Conservation (phyloP, 1,140 invertebrate species). For the Cepaea nemoralis region DNA sequence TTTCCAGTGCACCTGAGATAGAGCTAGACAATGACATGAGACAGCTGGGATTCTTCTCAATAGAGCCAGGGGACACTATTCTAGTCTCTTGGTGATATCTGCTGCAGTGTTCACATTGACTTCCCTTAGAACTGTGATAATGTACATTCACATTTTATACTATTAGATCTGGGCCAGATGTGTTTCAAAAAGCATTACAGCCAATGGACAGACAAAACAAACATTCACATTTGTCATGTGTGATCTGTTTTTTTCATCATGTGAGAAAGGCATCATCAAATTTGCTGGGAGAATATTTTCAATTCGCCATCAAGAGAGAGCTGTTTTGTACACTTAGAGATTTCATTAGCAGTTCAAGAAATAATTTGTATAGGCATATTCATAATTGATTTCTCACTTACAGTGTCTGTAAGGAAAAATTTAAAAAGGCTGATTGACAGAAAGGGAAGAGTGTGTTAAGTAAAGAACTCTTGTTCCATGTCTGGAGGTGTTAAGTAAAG, state of each 20-base stretch:
- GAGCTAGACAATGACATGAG: conserved; percentile 84
- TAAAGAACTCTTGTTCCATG: no score
- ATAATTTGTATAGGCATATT: no score
- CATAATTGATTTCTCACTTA: no score
- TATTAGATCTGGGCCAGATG: neutral
- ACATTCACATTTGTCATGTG: neutral
- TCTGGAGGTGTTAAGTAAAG: no score
- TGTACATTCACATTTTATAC: neutral
- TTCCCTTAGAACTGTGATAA: conserved; percentile 14
- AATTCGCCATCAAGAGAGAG: neutral
- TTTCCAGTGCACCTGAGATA: conserved; percentile 76
- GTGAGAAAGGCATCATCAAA: neutral
- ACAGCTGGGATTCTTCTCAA: conserved; percentile 85
- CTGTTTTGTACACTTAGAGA: no score
- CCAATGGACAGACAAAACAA: neutral
- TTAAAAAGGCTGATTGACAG: no score
- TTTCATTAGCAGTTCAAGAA: no score
- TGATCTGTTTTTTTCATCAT: neutral
- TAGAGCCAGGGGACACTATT: conserved; percentile 86
- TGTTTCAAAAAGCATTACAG: neutral
- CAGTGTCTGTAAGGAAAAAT: no score
- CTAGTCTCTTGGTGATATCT: conserved; percentile 77
- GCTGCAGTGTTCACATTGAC: conserved; percentile 1
- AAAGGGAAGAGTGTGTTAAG: no score
- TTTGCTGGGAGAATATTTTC: neutral